phyloP scores from a whole-genome alignment of 2,797 vertebrate species.

The Xerus rutilus region DNA sequence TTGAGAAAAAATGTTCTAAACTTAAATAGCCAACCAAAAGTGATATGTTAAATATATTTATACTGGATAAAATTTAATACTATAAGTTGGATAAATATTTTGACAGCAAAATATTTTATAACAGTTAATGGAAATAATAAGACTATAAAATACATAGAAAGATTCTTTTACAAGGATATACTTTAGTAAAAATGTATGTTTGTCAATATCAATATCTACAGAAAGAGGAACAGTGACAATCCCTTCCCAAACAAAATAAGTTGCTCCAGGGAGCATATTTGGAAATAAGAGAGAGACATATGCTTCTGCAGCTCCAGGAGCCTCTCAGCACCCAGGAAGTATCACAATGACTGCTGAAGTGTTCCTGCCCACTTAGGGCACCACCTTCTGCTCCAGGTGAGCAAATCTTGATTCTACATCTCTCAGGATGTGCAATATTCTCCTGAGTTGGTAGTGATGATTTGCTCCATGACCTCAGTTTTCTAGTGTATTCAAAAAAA shows the following conservation, averaged over 20 bases:
- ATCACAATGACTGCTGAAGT: background rate
- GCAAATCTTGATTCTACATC: background rate
- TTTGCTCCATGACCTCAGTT: background rate
- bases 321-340: background rate
- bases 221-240: background rate
- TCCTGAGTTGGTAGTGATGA: background rate
- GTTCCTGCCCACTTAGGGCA: background rate
- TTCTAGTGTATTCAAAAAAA: background rate
- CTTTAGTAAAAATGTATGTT: background rate
- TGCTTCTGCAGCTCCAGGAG: too few species aligned
- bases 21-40: background rate
- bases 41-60: background rate
- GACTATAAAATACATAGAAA: background rate
- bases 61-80: background rate
- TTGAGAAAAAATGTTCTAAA: conserved; percentile 37
- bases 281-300: too few species aligned
- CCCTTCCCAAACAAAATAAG: too few species aligned
- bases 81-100: background rate
- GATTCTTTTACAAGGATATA: background rate
- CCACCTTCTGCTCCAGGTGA: background rate
- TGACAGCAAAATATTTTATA: background rate
- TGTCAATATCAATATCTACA: background rate
- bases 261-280: too few species aligned
- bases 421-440: background rate
- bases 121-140: background rate